Evolutionary conservation across 1,140 invertebrate species (phyloP), one percentile per base, ranked within the genome.

Genomic region (Euwallacea fornicatus): DNA sequence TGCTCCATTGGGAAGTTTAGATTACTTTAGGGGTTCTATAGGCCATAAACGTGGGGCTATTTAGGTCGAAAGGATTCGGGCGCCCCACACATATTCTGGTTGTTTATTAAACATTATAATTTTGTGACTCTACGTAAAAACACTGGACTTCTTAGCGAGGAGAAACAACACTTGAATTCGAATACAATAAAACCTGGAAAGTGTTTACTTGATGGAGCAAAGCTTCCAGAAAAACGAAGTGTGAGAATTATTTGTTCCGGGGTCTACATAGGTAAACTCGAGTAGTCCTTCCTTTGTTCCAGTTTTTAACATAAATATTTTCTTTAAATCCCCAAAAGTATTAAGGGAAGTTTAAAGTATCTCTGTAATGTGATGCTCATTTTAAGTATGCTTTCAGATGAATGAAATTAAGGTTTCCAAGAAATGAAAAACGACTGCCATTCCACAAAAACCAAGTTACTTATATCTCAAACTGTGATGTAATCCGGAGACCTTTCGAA

Each of bases 171-270:
- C 2, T 50, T 6, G 9, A 10, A 50, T 50, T 50, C 46, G 7
- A 10, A 50, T 50, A 9, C 54, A 15, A 56, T 56, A 56, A 56
- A 56, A 56, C 54, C 16, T 56, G 10, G 3, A n/a, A 21, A 56
- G 54, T 56, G 54, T 56, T 56, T 56, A 21, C 54, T 9, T 9
- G 11, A 2, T 13, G 54, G 11, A 6, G 16, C 10, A 56, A 21
- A 13, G 16, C 16, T 56, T 56, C 54, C 54, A 16, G 54, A 16
- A 8, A 56, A 16, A 56, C n/a, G 16, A 15, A 50, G 6, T 13
- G 46, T 50, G 2, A 50, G 46, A 50, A 50, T 50, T 50, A 50
- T 50, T 50, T 50, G 46, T 2, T 50, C 46, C 46, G 46, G 21
- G 21, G 4, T 33, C 21, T 33, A 50, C 13, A 10, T 50, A 50